Percentiles rank a stretch among this genome's conserved stretches.
Conservation (phyloP, 2,113 vertebrate species). For the Corythornis madagascariensis region DNA sequence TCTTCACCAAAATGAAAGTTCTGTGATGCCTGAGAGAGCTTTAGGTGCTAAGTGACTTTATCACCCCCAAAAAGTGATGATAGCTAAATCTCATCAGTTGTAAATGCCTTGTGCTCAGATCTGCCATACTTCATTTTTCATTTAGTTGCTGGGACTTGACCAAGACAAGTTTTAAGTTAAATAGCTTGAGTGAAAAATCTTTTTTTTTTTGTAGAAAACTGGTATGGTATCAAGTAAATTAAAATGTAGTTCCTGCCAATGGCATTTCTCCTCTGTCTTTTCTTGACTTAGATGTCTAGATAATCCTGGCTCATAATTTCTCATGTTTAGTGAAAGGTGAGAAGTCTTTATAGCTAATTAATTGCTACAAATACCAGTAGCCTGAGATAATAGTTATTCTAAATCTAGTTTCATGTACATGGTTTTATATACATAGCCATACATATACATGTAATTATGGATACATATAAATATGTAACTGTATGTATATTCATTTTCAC, state of each 20-base stretch:
- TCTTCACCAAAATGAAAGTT: neutral
- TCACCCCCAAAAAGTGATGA: neutral
- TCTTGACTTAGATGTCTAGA: neutral
- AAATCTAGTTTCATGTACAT: neutral
- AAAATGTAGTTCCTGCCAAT: neutral
- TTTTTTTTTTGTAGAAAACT: neutral
- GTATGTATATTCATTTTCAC: neutral
- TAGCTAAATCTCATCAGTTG: neutral
- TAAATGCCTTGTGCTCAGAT: neutral
- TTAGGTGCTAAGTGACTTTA: neutral
- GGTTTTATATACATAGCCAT: neutral
- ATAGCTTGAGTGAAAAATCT: neutral
- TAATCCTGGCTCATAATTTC: neutral
- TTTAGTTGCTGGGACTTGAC: neutral
- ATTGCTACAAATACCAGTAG: neutral
- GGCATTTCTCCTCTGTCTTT: neutral
- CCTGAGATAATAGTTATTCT: neutral
- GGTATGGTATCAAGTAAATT: neutral
- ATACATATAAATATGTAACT: neutral
- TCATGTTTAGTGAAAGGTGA: neutral
- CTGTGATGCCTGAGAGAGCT: neutral
- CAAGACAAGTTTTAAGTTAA: neutral
- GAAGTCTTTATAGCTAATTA: neutral
- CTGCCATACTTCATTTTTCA: neutral
- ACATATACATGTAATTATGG: neutral